phyloP scores from a whole-genome alignment of 2,888 invertebrate species.

The Scaptomyza parva region DNA sequence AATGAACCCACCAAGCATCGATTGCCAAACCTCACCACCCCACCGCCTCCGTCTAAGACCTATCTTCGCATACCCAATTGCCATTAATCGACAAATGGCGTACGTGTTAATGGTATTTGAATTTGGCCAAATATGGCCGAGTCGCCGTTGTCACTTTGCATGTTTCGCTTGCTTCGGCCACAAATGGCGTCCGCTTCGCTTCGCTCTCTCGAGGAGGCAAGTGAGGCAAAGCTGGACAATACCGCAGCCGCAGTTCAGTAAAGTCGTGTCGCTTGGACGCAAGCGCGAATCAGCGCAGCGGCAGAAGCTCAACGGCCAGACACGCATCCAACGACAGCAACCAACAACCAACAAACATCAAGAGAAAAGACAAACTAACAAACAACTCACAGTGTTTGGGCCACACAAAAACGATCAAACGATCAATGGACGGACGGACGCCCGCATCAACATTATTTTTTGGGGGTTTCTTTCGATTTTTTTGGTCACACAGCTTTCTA shows the following conservation, averaged over 20 bases:
- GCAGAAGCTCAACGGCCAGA: conserved; percentile 54
- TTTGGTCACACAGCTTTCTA: conserved; percentile 67
- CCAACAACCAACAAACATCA: conserved; percentile 3
- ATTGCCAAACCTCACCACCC: conserved; percentile 6
- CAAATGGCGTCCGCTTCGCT: conserved; percentile 40
- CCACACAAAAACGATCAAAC: conserved; percentile 50
- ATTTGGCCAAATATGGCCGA: conserved; percentile 83
- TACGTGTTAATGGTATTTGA: conserved; percentile 84
- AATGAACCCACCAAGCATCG: conserved; percentile 60
- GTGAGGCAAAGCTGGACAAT: conserved; percentile 66
- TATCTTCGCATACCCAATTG: conserved; percentile 2
- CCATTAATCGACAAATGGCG: conserved; percentile 68
- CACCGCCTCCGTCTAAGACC: background rate
- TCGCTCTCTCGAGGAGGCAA: conserved; percentile 53
- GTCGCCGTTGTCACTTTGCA: conserved; percentile 77
- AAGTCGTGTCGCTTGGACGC: conserved; percentile 66
- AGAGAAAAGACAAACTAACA: conserved; percentile 8
- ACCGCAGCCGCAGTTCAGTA: conserved; percentile 14
- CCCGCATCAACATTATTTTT: conserved; percentile 59
- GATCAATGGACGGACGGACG: conserved; percentile 65
- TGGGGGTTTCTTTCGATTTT: conserved; percentile 25
- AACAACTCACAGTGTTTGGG: conserved; percentile 28
- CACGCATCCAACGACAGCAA: conserved; percentile 55
- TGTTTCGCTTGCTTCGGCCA: conserved; percentile 57
- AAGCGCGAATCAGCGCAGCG: conserved; percentile 60